Evolutionary conservation across 2,797 vertebrate genomes (phyloP).

Genomic region (Emydoidea blandingii): DNA sequence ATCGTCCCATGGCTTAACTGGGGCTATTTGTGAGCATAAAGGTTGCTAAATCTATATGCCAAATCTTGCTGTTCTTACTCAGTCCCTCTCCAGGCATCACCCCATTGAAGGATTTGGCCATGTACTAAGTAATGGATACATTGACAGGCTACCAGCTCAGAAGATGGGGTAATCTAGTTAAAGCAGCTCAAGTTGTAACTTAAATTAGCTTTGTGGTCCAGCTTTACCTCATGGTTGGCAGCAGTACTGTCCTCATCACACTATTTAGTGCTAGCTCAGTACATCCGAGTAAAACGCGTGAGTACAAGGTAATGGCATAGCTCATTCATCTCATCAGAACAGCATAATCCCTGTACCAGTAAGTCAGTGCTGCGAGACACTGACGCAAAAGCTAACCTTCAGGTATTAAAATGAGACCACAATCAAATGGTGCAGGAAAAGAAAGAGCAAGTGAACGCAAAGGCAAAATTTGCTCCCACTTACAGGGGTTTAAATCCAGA

Average conservation of each 20-base stretch:
- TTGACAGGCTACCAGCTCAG: background rate
- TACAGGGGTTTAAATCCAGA: background rate
- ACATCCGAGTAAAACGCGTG: background rate
- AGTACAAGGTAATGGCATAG: background rate
- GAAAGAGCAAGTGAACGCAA: background rate
- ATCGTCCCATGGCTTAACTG: too few species aligned
- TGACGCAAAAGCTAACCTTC: background rate
- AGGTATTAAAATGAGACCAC: rapidly evolving
- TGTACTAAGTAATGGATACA: background rate
- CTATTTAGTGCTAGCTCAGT: background rate
- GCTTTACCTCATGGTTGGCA: background rate
- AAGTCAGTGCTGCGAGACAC: background rate
- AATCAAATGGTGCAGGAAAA: background rate
- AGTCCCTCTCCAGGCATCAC: background rate
- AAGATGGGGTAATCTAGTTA: background rate
- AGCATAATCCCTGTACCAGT: background rate
- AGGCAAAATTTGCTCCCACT: conserved; percentile 2
- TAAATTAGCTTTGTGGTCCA: background rate
- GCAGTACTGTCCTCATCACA: background rate
- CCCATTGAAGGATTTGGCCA: background rate
- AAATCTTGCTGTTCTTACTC: background rate
- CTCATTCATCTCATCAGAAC: background rate
- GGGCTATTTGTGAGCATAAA: background rate
- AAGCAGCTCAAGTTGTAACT: background rate
- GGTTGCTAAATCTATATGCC: background rate